Conservation (phyloP, 1,140 invertebrate genomes). For the Hydropsyche tenuis region DNA sequence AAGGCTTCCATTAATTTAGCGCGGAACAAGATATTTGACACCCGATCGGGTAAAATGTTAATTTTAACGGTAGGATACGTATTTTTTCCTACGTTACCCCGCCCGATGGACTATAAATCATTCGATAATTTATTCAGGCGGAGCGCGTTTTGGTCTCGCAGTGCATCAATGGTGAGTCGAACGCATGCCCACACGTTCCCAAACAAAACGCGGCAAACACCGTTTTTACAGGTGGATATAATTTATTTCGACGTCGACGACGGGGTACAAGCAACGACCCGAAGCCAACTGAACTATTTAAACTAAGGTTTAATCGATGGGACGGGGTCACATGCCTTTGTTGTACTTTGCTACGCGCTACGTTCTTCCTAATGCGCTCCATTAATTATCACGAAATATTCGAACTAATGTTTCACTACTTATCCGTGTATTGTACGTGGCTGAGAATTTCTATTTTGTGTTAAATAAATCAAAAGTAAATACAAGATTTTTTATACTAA, state of each 20-base stretch:
- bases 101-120: constrained; percentile 34
- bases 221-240: constrained; percentile 28
- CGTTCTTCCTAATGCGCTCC: too few relatives aligned
- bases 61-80: constrained; percentile 40
- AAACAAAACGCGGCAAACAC: constrained; percentile 24
- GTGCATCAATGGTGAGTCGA: constrained; percentile 16
- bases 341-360: too few relatives aligned
- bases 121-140: constrained; percentile 43
- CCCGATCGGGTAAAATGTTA: constrained; percentile 49
- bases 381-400: too few relatives aligned
- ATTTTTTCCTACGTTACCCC: constrained; percentile 24
- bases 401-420: too few relatives aligned
- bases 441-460: too few relatives aligned
- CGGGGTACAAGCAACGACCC: constrained; percentile 14
- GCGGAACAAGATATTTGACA: constrained; percentile 44
- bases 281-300: constrained; percentile 25
- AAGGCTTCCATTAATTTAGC: constrained; percentile 34
- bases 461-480: too few relatives aligned
- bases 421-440: too few relatives aligned
- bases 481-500: too few relatives aligned
- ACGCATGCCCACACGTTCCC: constrained; percentile 27
- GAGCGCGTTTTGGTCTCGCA: background rate
- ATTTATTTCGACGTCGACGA: constrained; percentile 34
- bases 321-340: background rate
- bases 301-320: constrained; percentile 19